Percentiles rank a stretch among this genome's conserved stretches.
Conservation (phyloP, 1,140 invertebrate genomes). For the Drepana arcuata region DNA sequence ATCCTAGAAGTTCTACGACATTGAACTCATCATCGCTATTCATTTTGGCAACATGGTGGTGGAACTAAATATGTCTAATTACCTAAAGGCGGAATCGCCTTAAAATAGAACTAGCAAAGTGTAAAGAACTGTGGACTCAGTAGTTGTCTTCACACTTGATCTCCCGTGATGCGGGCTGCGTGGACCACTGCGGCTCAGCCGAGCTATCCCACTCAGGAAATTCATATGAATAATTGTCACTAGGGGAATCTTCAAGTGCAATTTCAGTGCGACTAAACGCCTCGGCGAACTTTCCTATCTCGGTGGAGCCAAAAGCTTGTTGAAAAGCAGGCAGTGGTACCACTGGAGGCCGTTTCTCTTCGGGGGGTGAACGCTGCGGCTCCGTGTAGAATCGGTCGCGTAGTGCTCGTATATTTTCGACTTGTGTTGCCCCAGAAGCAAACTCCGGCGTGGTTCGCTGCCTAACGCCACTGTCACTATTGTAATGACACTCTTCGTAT, state of each 20-base stretch:
- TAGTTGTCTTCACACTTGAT: conserved; percentile 65
- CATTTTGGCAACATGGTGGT: conserved; percentile 67
- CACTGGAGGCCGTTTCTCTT: conserved; percentile 41
- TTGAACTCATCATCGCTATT: conserved; percentile 40
- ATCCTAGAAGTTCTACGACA: conserved; percentile 52
- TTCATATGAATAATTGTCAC: conserved; percentile 47
- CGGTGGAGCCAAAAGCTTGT: conserved; percentile 84
- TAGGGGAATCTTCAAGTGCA: conserved; percentile 35
- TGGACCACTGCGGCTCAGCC: conserved; percentile 45
- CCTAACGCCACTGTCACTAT: conserved; percentile 24
- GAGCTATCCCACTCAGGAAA: conserved; percentile 56
- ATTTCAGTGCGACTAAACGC: conserved; percentile 67
- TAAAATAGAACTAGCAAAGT: conserved; percentile 40
- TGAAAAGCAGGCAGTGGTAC: conserved; percentile 81
- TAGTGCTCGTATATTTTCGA: conserved; percentile 16
- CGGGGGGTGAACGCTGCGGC: conserved; percentile 32
- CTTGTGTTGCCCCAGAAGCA: conserved; percentile 10
- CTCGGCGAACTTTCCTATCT: conserved; percentile 80
- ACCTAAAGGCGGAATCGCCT: conserved; percentile 49
- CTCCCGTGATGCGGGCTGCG: conserved; percentile 42
- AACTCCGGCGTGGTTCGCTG: conserved; percentile 22
- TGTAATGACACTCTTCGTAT: conserved; percentile 31
- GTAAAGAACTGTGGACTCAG: conserved; percentile 36
- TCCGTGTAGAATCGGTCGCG: conserved; percentile 26
- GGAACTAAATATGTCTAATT: conserved; percentile 61